phyloP scores from a whole-genome alignment of 2,888 invertebrate genomes.

The Phyllotreta striolata region DNA sequence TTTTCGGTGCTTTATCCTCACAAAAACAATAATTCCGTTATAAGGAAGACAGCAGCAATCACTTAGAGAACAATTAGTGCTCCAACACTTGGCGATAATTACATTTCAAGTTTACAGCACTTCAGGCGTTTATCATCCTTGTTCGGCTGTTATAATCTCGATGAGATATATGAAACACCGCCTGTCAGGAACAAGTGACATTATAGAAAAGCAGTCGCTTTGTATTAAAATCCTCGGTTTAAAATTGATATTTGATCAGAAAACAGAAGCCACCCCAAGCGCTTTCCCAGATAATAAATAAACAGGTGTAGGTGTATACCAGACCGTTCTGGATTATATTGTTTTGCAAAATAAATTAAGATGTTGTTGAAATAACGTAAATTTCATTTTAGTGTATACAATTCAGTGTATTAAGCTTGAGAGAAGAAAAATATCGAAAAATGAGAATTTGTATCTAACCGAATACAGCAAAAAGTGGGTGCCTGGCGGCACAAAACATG shows the following conservation, averaged over 20 bases:
- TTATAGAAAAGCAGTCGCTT: conserved; percentile 44
- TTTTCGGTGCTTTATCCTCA: too few species aligned
- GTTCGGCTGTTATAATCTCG: conserved; percentile 42
- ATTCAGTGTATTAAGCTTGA: too few species aligned
- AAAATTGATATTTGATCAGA: conserved; percentile 48
- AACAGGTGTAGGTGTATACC: neutral
- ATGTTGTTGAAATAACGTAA: too few species aligned
- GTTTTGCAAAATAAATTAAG: too few species aligned
- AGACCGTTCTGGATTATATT: neutral
- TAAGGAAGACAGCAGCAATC: conserved; percentile 40
- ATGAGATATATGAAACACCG: conserved; percentile 49
- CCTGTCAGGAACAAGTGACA: conserved; percentile 51
- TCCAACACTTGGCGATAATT: conserved; percentile 41
- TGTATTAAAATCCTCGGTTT: conserved; percentile 44
- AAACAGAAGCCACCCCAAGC: conserved; percentile 36
- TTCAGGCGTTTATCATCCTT: conserved; percentile 40
- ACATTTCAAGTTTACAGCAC: conserved; percentile 39
- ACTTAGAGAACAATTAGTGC: conserved; percentile 39
- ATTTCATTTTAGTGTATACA: too few species aligned
- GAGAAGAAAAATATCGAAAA: conserved; percentile 7
- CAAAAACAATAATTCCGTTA: conserved; percentile 15
- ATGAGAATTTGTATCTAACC: conserved; percentile 1
- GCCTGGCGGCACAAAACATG: conserved; percentile 29
- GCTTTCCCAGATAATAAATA: conserved; percentile 17
- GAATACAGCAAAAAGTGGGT: conserved; percentile 1